Evolutionary conservation across 2,797 vertebrate genomes (phyloP).

Genomic region (Sebastes steindachneri): DNA sequence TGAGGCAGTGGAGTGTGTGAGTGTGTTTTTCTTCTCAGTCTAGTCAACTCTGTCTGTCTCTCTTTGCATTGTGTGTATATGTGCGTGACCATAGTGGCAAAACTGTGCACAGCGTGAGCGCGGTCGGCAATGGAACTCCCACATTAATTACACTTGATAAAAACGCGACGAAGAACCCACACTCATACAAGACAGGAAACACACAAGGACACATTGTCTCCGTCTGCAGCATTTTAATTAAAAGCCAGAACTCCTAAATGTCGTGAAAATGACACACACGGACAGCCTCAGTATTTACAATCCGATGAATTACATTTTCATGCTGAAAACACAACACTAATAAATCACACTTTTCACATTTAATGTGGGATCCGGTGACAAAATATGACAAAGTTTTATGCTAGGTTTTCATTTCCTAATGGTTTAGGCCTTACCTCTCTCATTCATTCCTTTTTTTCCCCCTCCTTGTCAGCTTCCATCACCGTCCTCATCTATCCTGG

Average conservation of each 20-base stretch:
- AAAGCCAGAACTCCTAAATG: constrained; percentile 60
- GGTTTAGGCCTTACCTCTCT: constrained; percentile 41
- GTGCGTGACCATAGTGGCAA: not conserved
- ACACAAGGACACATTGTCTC: constrained; percentile 36
- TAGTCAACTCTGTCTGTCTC: constrained; percentile 29
- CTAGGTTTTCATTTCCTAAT: constrained; percentile 73
- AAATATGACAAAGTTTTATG: constrained; percentile 71
- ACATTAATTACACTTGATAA: constrained; percentile 54
- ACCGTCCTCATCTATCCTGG: constrained; percentile 65
- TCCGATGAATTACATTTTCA: constrained; percentile 58
- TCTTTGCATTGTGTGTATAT: constrained; percentile 11
- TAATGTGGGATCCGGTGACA: constrained; percentile 62
- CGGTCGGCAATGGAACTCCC: constrained; percentile 1
- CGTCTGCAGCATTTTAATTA: constrained; percentile 66
- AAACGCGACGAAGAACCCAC: constrained; percentile 2
- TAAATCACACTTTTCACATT: constrained; percentile 74
- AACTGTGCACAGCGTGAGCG: constrained; percentile 31
- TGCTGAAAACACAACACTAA: constrained; percentile 65
- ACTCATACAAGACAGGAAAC: constrained; percentile 13
- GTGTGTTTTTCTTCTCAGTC: constrained; percentile 46
- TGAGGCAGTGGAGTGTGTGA: constrained; percentile 64
- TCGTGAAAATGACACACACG: constrained; percentile 46
- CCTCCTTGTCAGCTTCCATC: constrained; percentile 69
- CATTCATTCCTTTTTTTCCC: constrained; percentile 34
- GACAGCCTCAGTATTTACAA: constrained; percentile 47